Conservation (phyloP, 2,888 invertebrate species). For the Mystacides longicornis region DNA sequence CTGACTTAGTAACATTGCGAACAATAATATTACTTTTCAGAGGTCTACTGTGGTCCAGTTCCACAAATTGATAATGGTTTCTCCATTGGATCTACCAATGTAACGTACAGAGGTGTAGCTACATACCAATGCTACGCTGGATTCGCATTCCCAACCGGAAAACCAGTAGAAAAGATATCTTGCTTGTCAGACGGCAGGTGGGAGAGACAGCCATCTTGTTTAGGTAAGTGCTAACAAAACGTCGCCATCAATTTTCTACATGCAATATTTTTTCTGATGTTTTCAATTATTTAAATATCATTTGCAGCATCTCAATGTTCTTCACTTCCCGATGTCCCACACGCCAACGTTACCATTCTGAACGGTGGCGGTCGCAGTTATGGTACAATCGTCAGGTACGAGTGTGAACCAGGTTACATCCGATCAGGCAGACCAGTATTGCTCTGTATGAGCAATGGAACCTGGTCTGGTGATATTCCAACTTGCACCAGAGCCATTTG, state of each 20-base stretch:
- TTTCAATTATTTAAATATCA: not conserved
- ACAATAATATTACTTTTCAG: conserved; percentile 39
- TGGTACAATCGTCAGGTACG: conserved; percentile 86
- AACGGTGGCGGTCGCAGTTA: conserved; percentile 90
- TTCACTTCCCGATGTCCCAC: conserved; percentile 76
- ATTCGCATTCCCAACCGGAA: conserved; percentile 83
- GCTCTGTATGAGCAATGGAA: conserved; percentile 91
- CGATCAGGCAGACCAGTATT: conserved; percentile 84
- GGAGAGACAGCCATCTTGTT: conserved; percentile 87
- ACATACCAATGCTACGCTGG: conserved; percentile 97
- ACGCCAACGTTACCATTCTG: conserved; percentile 77
- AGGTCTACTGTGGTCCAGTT: conserved; percentile 94
- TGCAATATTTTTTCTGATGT: not conserved
- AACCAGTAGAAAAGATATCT: conserved; percentile 81
- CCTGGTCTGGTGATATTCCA: conserved; percentile 89
- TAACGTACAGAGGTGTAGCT: conserved; percentile 87
- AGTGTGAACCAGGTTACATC: conserved; percentile 86
- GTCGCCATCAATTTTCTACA: not conserved
- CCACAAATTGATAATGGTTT: conserved; percentile 98
- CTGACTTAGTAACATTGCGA: too few relatives aligned
- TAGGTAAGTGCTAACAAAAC: conserved; percentile 48
- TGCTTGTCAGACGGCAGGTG: conserved; percentile 85
- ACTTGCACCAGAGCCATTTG: conserved; percentile 73
- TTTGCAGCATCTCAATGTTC: conserved; percentile 80
- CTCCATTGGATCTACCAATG: conserved; percentile 91